Evolutionary conservation across 1,140 invertebrate genomes (phyloP).

Genomic region (Ceratosolen fusciceps): DNA sequence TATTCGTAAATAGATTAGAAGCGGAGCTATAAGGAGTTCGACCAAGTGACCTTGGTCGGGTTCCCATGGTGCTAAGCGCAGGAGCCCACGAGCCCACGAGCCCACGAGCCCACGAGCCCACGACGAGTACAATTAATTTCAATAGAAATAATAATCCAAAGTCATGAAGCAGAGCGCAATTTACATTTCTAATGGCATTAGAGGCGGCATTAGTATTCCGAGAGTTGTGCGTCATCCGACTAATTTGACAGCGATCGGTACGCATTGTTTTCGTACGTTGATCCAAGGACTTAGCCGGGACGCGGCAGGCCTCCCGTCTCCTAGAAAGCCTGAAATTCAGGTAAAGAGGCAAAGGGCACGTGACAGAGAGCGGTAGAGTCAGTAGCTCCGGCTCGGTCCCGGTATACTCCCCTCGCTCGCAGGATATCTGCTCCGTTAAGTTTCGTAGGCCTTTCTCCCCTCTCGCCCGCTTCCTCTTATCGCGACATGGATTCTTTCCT

Average conservation of each 20-base stretch:
- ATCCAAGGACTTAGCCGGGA: neutral
- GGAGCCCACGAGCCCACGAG: too few species aligned
- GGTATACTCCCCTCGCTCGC: neutral
- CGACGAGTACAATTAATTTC: neutral
- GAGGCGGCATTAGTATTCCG: neutral
- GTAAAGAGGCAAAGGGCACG: neutral
- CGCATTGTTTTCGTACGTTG: neutral
- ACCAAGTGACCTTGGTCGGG: too few species aligned
- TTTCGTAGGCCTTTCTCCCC: constrained; percentile 12
- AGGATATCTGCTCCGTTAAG: constrained; percentile 60
- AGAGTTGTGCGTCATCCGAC: neutral
- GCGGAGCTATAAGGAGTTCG: too few species aligned
- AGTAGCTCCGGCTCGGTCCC: neutral
- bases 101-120: too few species aligned
- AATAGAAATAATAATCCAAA: neutral
- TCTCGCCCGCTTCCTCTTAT: constrained; percentile 46
- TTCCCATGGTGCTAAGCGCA: neutral
- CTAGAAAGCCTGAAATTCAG: neutral
- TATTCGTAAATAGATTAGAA: too few species aligned
- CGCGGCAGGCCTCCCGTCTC: too few species aligned
- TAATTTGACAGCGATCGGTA: neutral
- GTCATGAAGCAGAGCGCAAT: neutral
- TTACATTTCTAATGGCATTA: neutral
- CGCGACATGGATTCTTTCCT: constrained; percentile 5
- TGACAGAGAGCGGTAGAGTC: too few species aligned